These are phyloP conservation scores for Acrobasis consociella DNA, from an alignment of 2,888 invertebrate species.

Conservation along the genomic window DNA sequence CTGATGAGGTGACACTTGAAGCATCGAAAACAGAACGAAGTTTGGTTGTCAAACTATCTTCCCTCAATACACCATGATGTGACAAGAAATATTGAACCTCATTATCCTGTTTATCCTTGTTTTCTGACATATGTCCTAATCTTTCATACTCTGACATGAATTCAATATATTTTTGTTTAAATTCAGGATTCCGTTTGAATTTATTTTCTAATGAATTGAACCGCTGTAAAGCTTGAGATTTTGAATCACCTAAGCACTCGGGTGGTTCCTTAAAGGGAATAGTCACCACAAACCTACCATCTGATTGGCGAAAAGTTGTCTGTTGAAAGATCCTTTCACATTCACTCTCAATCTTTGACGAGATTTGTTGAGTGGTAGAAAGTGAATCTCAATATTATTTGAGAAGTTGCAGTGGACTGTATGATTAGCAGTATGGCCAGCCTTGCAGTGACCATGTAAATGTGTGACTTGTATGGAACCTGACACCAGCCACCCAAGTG, in stretches of 20 bases:
- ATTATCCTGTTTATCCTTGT: background rate
- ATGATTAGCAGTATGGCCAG: no score
- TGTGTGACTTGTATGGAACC: no score
- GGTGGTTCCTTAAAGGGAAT: background rate
- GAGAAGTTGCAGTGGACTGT: no score
- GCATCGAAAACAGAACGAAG: background rate
- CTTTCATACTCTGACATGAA: background rate
- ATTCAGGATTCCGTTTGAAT: background rate
- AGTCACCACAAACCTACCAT: no score
- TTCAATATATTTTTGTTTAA: background rate
- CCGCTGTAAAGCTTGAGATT: background rate
- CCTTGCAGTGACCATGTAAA: no score
- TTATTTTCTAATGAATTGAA: background rate
- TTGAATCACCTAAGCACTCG: no score
- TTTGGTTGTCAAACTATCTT: background rate
- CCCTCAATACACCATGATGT: background rate
- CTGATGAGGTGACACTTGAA: no score
- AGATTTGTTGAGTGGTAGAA: background rate
- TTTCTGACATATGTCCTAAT: background rate
- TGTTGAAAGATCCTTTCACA: background rate
- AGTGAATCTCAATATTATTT: no score
- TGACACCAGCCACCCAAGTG: background rate
- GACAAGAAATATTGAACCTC: background rate
- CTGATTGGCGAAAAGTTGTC: background rate
- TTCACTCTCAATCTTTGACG: background rate